Conservation (phyloP, 1,140 invertebrate genomes). For the Microplitis mediator region DNA sequence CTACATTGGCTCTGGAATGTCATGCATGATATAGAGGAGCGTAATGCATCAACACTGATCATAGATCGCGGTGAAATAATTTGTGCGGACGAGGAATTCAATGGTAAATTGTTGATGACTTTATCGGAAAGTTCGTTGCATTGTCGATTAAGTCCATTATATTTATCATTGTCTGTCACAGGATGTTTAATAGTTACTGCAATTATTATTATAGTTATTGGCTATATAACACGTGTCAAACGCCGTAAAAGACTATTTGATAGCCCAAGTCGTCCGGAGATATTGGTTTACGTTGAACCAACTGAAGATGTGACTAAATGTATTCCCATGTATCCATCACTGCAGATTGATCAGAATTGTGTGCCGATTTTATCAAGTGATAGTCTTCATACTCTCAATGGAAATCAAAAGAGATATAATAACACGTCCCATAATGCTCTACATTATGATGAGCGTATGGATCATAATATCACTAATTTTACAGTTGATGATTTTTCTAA, state of each 20-base stretch:
- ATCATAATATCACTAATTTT: neutral
- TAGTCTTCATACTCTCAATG: conserved; percentile 35
- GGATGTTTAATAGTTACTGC: conserved; percentile 51
- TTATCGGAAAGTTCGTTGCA: conserved; percentile 52
- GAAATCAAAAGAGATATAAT: conserved; percentile 52
- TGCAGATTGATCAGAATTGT: conserved; percentile 26
- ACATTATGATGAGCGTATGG: neutral
- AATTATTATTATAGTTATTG: conserved; percentile 49
- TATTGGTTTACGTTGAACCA: conserved; percentile 56
- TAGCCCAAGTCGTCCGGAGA: conserved; percentile 52
- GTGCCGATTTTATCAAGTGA: conserved; percentile 28
- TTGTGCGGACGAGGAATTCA: conserved; percentile 55
- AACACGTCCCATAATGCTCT: conserved; percentile 41
- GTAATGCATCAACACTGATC: conserved; percentile 49
- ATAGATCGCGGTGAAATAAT: conserved; percentile 53
- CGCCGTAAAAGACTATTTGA: conserved; percentile 52
- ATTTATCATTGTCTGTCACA: conserved; percentile 47
- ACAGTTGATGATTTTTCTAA: neutral
- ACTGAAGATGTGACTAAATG: conserved; percentile 45
- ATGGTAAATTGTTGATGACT: conserved; percentile 46
- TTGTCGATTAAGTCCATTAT: conserved; percentile 52
- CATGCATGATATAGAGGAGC: conserved; percentile 57
- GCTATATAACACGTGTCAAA: conserved; percentile 46
- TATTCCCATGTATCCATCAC: conserved; percentile 33
- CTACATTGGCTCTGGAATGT: conserved; percentile 84